Base-by-base conservation (phyloP, 2,888 invertebrate genomes). In the Cryptocephalus primarius region DNA sequence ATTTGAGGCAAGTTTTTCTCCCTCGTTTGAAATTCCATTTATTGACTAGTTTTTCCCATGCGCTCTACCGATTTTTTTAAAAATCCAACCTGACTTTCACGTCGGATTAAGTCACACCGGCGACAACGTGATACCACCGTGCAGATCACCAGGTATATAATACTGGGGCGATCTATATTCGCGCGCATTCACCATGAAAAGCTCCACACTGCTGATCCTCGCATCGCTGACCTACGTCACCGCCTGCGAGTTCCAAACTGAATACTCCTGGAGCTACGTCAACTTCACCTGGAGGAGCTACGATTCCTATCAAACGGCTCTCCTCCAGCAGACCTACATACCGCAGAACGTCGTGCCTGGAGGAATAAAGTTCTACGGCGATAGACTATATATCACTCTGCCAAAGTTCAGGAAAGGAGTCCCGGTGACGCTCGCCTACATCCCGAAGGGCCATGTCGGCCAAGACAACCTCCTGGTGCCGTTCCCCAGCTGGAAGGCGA, bases 401-500 rank as follows among this genome's bases (percentile, higher is more conserved):
- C 85, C 85, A 43, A 73, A 83, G 57, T 77, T 79, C 74, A 72
- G 77, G 58, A 71, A 72, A 46, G 85, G 85, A 12, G 80, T 83
- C 1, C 85, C 85, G 42, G 80, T 79, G 34, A 83, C 85, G 1
- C 66, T 86, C 33, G 80, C 76, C 1, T 73, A 50, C 58, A 31
- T 50, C 9, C 33, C 38, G 10, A 44, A 38, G 33, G 22, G 42
- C 32, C 33, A 34, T n/a, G 70, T 66, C 57, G 73, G 73, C 55
- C 62, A 65, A 43, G 75, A 73, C 36, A 74, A 78, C 50, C 70
- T 75, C 48, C 65, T 85, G 38, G 73, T 73, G 42, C 82, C 85
- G 4, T 86, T 78, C 67, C 86, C 86, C 48, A 79, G 72, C 57
- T 85, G 85, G 85, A 72, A 70, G 9, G 75, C 76, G 69, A 84